phyloP scores from a whole-genome alignment of 2,888 invertebrate species.

The Paralinhomoeus sp. region DNA sequence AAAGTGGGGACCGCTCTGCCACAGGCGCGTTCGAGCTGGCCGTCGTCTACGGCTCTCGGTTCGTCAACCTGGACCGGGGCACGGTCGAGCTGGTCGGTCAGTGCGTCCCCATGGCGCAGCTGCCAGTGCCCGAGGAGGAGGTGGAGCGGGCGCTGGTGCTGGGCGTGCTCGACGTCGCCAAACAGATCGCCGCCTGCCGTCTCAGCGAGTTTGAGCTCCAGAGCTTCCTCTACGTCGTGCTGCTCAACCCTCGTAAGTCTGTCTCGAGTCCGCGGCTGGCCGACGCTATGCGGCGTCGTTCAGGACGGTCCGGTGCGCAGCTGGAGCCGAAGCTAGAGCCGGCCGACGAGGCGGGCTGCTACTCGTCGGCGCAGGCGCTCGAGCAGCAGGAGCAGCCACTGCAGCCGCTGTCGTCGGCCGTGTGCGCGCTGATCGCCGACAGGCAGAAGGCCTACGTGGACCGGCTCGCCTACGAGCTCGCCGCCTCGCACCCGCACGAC shows the following conservation, averaged over 20 bases:
- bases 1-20: no score
- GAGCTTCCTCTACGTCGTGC: constrained; percentile 76
- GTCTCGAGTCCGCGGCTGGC: no score
- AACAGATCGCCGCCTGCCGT: constrained; percentile 71
- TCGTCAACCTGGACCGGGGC: constrained; percentile 67
- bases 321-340: no score
- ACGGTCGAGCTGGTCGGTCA: constrained; percentile 76
- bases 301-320: no score
- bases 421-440: neutral
- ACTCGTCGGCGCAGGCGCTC: no score
- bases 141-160: constrained; percentile 68
- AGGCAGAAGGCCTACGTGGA: constrained; percentile 1
- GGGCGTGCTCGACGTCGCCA: constrained; percentile 72
- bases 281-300: no score
- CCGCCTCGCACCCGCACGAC: constrained; percentile 1
- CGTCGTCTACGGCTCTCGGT: constrained; percentile 73
- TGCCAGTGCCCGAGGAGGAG: constrained; percentile 36
- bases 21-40: constrained; percentile 88
- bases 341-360: no score
- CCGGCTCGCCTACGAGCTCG: constrained; percentile 1
- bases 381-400: no score
- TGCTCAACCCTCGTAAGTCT: constrained; percentile 56
- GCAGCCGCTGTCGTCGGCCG: no score
- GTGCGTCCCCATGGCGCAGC: constrained; percentile 45
- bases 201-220: constrained; percentile 85